These are phyloP conservation scores for Micromussa lordhowensis DNA, from an alignment of 92 coral and sea anemone genomes.

Conservation along the genomic window DNA sequence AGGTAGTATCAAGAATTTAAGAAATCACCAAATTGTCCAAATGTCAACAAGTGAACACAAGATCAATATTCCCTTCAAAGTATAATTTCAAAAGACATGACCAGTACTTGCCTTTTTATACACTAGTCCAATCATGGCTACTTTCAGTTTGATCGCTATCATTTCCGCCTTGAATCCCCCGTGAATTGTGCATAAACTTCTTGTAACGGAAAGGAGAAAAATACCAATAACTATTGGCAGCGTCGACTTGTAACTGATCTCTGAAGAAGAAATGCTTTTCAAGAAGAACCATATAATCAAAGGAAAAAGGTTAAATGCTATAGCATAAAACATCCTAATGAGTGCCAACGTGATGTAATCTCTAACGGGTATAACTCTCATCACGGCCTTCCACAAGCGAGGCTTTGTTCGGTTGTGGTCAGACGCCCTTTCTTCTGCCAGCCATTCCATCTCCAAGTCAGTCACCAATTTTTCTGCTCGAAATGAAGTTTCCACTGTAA, in stretches of 20 bases:
- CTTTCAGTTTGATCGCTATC: conserved; percentile 15
- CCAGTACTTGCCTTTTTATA: conserved; percentile 25
- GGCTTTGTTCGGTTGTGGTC: conserved; percentile 14
- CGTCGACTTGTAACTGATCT: neutral
- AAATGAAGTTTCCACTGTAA: neutral
- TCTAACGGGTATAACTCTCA: conserved; percentile 13
- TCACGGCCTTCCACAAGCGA: conserved; percentile 36
- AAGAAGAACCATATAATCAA: conserved; percentile 31
- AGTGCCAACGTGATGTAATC: neutral
- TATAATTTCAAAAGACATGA: no score
- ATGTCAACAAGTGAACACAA: no score
- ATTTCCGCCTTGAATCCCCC: neutral
- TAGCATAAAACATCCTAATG: neutral
- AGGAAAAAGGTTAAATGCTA: conserved; percentile 1
- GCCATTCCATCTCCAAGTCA: conserved; percentile 28
- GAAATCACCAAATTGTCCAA: no score
- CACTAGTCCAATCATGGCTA: conserved; percentile 16
- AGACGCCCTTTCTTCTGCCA: conserved; percentile 7
- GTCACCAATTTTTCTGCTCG: conserved; percentile 13
- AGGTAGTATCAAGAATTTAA: no score
- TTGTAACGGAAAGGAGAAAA: neutral
- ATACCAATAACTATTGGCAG: conserved; percentile 3
- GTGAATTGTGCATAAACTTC: neutral
- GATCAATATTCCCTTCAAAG: neutral
- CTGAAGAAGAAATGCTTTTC: conserved; percentile 1